Percentiles rank a stretch among this genome's conserved stretches.
phyloP scores from a whole-genome alignment of 1,140 invertebrate genomes.

The Diorhabda carinulata region DNA sequence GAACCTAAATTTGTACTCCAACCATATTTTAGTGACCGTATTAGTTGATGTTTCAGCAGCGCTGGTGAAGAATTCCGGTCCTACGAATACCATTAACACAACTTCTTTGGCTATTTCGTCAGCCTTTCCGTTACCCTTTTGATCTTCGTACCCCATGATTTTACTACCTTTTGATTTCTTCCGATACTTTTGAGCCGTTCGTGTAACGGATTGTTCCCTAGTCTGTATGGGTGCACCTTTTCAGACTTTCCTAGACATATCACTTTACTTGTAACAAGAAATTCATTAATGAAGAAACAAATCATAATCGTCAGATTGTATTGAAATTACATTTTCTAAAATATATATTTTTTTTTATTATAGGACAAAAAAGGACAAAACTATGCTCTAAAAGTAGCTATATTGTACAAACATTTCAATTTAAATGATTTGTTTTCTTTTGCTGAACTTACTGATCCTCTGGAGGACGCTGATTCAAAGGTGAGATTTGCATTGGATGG shows the following conservation, averaged over 20 bases:
- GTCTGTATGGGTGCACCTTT: not conserved
- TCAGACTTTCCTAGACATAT: not conserved
- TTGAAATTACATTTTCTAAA: not conserved
- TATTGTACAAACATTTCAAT: constrained; percentile 18
- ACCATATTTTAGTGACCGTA: no score
- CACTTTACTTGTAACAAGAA: not conserved
- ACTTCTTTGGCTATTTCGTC: no score
- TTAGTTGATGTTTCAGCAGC: no score
- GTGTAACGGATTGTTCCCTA: no score
- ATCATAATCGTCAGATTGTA: not conserved
- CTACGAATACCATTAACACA: no score
- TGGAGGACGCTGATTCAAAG: constrained; percentile 9
- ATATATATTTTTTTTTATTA: not conserved
- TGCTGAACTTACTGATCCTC: constrained; percentile 15
- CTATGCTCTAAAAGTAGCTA: constrained; percentile 6
- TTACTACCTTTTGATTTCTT: no score
- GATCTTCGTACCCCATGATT: no score
- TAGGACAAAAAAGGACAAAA: no score
- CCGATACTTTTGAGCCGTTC: no score
- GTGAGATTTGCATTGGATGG: not conserved
- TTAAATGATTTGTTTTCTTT: constrained; percentile 13
- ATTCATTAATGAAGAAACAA: not conserved
- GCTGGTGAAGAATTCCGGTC: no score
- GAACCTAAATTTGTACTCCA: no score
- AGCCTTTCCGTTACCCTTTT: no score